Evolutionary conservation across 2,113 vertebrate genomes (phyloP).

Genomic region (Myxocyprinus asiaticus): DNA sequence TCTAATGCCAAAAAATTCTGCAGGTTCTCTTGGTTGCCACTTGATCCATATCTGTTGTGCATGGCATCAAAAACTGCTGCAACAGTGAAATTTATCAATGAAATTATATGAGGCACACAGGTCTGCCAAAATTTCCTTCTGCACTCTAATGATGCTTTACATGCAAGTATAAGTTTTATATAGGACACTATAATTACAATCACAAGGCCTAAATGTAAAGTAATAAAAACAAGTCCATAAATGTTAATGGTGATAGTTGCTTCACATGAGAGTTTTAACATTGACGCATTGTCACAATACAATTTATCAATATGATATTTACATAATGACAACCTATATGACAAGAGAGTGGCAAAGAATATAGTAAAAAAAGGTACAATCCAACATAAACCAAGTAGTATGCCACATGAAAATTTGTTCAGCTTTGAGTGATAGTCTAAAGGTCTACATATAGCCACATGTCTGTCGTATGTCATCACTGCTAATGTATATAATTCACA

Average conservation of each 20-base stretch:
- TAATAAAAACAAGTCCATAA: conserved; percentile 26
- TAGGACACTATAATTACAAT: conserved; percentile 41
- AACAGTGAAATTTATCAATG: conserved; percentile 33
- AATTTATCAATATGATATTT: conserved; percentile 29
- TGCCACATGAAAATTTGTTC: background rate
- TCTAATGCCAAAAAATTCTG: conserved; percentile 31
- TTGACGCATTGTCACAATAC: conserved; percentile 46
- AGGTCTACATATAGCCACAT: conserved; percentile 43
- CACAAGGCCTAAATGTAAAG: conserved; percentile 3
- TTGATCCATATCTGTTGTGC: conserved; percentile 32
- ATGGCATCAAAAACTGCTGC: conserved; percentile 43
- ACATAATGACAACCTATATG: conserved; percentile 9
- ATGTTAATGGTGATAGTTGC: conserved; percentile 7
- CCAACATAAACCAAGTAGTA: conserved; percentile 27
- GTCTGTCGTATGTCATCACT: conserved; percentile 41
- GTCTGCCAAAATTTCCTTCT: conserved; percentile 52
- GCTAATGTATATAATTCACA: conserved; percentile 38
- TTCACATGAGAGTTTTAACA: conserved; percentile 38
- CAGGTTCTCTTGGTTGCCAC: background rate
- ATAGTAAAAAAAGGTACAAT: conserved; percentile 11
- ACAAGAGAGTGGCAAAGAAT: background rate
- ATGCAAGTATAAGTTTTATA: conserved; percentile 26
- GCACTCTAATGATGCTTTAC: conserved; percentile 36
- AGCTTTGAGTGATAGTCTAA: conserved; percentile 28
- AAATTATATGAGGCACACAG: conserved; percentile 43